Evolutionary conservation across 2,888 invertebrate genomes (phyloP).

Genomic region (Lordiphosa andalusiaca): DNA sequence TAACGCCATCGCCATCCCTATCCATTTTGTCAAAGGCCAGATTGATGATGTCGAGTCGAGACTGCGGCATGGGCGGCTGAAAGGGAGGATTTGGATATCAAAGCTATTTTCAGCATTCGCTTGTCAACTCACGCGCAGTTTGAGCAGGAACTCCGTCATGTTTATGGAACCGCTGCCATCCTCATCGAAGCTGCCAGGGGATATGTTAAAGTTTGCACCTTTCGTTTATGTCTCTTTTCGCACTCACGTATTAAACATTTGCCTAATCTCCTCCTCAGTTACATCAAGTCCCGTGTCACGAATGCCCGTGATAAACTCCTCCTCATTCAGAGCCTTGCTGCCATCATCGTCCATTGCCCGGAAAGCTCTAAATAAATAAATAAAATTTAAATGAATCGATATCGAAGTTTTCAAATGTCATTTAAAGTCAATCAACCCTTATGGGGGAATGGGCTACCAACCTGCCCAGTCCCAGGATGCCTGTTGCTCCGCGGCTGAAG

Average conservation of each 20-base stretch:
- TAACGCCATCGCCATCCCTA: slow-evolving; percentile 89
- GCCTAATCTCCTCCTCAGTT: slow-evolving; percentile 81
- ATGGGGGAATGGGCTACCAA: slow-evolving; percentile 67
- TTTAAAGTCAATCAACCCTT: slow-evolving; percentile 21
- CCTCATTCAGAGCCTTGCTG: slow-evolving; percentile 89
- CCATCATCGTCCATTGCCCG: slow-evolving; percentile 96
- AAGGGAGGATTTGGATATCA: slow-evolving; percentile 23
- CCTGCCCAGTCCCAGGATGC: slow-evolving; percentile 94
- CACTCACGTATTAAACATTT: slow-evolving; percentile 77
- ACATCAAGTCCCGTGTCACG: slow-evolving; percentile 89
- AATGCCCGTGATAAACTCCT: slow-evolving; percentile 91
- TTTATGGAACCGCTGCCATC: slow-evolving; percentile 91
- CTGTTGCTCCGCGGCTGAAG: slow-evolving; percentile 91
- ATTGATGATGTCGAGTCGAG: slow-evolving; percentile 87
- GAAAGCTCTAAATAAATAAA: slow-evolving; percentile 84
- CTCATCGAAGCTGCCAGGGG: slow-evolving; percentile 85
- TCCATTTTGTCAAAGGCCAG: slow-evolving; percentile 93
- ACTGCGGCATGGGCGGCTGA: slow-evolving; percentile 91
- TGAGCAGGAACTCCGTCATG: slow-evolving; percentile 92
- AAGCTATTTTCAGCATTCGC: background rate
- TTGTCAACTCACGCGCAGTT: slow-evolving; percentile 86
- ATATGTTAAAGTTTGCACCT: background rate
- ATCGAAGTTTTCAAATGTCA: slow-evolving; percentile 29
- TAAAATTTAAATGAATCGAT: slow-evolving; percentile 31
- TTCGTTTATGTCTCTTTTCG: background rate